Percentiles rank a stretch among this genome's conserved stretches.
Evolutionary conservation across 2,888 invertebrate genomes (phyloP).

Genomic region (Epicampocera succincta): DNA sequence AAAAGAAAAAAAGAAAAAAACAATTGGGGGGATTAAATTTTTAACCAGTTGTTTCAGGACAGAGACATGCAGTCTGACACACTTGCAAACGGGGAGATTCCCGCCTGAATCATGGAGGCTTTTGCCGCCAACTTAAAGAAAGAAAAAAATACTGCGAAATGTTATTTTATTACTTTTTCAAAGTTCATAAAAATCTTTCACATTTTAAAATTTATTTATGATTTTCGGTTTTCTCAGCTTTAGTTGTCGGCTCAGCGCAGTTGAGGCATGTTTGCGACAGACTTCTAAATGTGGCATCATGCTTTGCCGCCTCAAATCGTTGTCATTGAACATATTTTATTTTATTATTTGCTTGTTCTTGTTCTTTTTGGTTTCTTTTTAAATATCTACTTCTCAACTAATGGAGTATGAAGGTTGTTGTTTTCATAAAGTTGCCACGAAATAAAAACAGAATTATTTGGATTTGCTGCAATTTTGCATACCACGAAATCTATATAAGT

Average conservation of each 20-base stretch:
- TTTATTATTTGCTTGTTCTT: conserved; percentile 30
- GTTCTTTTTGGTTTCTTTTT: conserved; percentile 14
- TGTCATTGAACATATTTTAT: conserved; percentile 63
- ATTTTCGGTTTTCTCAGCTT: conserved; percentile 15
- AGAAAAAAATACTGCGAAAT: conserved; percentile 34
- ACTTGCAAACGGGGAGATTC: conserved; percentile 51
- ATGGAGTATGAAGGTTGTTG: conserved; percentile 58
- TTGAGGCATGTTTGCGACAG: conserved; percentile 46
- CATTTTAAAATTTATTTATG: conserved; percentile 62
- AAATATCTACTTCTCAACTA: conserved; percentile 50
- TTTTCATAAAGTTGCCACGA: conserved; percentile 26
- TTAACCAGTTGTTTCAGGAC: conserved; percentile 37
- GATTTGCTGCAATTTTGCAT: conserved; percentile 37
- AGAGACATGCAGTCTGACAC: conserved; percentile 78
- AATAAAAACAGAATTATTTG: conserved; percentile 34
- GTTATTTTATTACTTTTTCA: conserved; percentile 48
- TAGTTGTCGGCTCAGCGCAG: conserved; percentile 36
- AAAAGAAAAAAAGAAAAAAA: neutral
- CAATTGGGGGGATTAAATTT: conserved; percentile 24
- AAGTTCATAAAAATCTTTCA: conserved; percentile 64
- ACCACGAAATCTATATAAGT: conserved; percentile 27
- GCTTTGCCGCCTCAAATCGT: conserved; percentile 52
- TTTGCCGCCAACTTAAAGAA: conserved; percentile 5
- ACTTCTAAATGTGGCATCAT: conserved; percentile 47
- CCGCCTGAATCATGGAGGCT: conserved; percentile 49